Conservation (phyloP, 2,113 vertebrate species). For the Ivindomyrus marchei region DNA sequence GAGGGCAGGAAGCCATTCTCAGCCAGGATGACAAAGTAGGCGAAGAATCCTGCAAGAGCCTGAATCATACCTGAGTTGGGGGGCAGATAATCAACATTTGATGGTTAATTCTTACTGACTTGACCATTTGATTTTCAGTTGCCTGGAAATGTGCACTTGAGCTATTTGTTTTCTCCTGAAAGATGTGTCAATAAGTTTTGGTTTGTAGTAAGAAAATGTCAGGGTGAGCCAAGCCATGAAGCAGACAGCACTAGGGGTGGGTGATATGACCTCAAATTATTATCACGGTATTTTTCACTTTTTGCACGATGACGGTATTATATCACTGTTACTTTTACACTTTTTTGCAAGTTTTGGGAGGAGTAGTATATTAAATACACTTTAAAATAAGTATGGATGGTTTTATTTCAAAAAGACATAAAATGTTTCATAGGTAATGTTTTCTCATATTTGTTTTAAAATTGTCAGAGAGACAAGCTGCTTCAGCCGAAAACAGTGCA, state of each 20-base stretch:
- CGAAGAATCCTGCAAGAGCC: constrained; percentile 72
- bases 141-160: neutral
- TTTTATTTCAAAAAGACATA: too few species aligned
- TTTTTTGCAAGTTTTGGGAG: too few species aligned
- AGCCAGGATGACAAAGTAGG: constrained; percentile 77
- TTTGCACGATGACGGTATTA: too few species aligned
- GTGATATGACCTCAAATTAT: too few species aligned
- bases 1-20: constrained; percentile 73
- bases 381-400: too few species aligned
- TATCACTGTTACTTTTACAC: too few species aligned
- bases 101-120: neutral
- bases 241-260: neutral
- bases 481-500: too few species aligned
- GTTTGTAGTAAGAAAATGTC: neutral
- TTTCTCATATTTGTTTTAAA: too few species aligned
- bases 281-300: too few species aligned
- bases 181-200: neutral
- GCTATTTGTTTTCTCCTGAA: neutral
- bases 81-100: neutral
- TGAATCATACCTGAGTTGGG: constrained; percentile 66
- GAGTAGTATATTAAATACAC: too few species aligned
- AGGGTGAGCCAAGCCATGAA: neutral
- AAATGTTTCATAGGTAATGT: too few species aligned
- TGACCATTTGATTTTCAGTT: neutral
- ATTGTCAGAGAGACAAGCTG: too few species aligned